A percentile compares a stretch with the other conserved stretches of the same genome.
Conservation (phyloP, 1,140 invertebrate species). For the Agrilus planipennis region DNA sequence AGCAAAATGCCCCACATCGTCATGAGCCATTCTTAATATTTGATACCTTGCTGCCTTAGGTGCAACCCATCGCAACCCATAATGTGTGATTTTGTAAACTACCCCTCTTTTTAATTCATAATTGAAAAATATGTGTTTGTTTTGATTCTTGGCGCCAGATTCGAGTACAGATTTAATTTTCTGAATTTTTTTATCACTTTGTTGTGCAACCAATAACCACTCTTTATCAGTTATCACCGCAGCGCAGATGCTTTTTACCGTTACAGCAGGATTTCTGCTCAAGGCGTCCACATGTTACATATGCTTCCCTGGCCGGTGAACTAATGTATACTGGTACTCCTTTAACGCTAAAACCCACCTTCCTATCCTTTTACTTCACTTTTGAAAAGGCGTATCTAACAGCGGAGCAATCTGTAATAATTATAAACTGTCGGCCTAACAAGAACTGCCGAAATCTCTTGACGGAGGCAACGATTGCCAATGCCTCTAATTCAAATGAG, state of each 20-base stretch:
- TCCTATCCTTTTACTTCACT: not conserved
- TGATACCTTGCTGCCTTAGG: slow-evolving; percentile 14
- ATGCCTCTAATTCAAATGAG: not conserved
- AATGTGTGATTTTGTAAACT: not conserved
- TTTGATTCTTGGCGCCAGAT: slow-evolving; percentile 1
- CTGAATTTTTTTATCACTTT: not conserved
- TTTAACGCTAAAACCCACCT: not conserved
- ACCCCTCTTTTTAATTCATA: slow-evolving; percentile 4
- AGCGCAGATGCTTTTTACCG: not conserved
- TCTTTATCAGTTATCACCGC: not conserved
- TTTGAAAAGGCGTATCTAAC: not conserved
- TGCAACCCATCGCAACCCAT: slow-evolving; percentile 7
- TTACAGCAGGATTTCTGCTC: not conserved
- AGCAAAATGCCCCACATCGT: slow-evolving; percentile 14
- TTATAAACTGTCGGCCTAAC: not conserved
- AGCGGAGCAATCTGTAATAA: not conserved
- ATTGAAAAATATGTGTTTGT: slow-evolving; percentile 7
- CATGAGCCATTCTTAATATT: slow-evolving; percentile 14
- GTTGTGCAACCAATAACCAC: not conserved
- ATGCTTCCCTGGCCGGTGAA: not conserved
- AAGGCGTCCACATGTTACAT: not conserved
- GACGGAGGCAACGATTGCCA: not conserved
- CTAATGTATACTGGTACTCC: not conserved
- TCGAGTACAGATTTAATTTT: slow-evolving; percentile 4
- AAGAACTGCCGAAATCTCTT: not conserved